Evolutionary conservation across 2,797 vertebrate genomes (phyloP).

Genomic region (Furcifer pardalis): DNA sequence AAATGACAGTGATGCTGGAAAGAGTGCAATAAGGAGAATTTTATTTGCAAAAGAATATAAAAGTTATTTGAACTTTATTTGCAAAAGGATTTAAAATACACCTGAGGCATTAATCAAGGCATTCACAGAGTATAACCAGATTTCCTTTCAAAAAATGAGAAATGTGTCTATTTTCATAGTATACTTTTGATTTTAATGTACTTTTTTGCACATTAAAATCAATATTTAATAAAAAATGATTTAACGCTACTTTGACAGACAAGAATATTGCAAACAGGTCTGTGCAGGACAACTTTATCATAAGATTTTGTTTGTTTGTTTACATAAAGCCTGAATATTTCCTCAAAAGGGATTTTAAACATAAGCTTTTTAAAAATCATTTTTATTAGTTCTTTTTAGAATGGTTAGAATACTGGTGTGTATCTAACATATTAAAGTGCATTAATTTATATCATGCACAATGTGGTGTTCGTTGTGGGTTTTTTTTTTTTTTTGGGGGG

Average conservation of each 20-base stretch:
- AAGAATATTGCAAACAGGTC: constrained; percentile 71
- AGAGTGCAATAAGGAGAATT: constrained; percentile 71
- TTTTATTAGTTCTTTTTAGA: constrained; percentile 62
- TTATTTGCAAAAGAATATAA: constrained; percentile 50
- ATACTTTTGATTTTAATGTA: constrained; percentile 74
- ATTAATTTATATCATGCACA: constrained; percentile 58
- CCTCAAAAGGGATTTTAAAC: constrained; percentile 74
- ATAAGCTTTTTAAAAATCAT: constrained; percentile 65
- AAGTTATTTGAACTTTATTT: constrained; percentile 60
- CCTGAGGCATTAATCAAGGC: constrained; percentile 71
- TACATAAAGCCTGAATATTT: constrained; percentile 74
- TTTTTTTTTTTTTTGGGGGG: too few species aligned
- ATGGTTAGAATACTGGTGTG: constrained; percentile 66
- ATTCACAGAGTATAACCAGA: constrained; percentile 63
- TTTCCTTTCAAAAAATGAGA: constrained; percentile 66
- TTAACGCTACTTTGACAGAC: constrained; percentile 70
- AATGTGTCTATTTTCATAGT: constrained; percentile 72
- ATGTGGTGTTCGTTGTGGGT: too few species aligned
- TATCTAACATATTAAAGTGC: constrained; percentile 67
- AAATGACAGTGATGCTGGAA: constrained; percentile 66
- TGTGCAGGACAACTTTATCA: constrained; percentile 73
- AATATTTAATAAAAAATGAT: constrained; percentile 78
- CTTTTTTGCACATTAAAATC: constrained; percentile 70
- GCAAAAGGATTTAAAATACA: constrained; percentile 20
- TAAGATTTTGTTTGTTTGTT: constrained; percentile 58